Evolutionary conservation across 2,113 vertebrate genomes (phyloP).

Genomic region (Cottus gobio): DNA sequence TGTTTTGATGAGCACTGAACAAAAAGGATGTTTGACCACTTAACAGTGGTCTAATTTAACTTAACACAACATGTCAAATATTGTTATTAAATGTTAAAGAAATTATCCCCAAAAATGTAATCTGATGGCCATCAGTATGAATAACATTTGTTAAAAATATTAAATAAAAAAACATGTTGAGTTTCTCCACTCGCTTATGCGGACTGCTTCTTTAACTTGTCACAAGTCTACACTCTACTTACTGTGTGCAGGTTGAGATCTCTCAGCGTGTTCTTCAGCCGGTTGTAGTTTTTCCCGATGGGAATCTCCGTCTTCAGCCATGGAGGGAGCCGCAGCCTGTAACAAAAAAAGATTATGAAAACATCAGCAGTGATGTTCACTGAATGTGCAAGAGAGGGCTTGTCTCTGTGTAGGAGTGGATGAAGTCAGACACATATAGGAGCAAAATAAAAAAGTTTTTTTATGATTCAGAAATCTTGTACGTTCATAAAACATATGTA

Average conservation of each 20-base stretch:
- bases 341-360: constrained; percentile 27
- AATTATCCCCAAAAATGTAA: too few relatives aligned
- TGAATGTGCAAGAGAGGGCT: not conserved
- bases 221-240: constrained; percentile 59
- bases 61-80: too few relatives aligned
- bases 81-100: too few relatives aligned
- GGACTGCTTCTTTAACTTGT: not conserved
- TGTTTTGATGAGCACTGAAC: too few relatives aligned
- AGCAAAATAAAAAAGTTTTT: not conserved
- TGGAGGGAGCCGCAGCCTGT: constrained; percentile 92
- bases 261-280: constrained; percentile 92
- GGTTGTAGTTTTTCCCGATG: constrained; percentile 96
- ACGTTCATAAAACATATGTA: not conserved
- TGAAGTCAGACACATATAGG: not conserved
- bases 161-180: too few relatives aligned
- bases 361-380: not conserved
- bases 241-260: constrained; percentile 96
- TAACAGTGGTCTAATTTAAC: too few relatives aligned
- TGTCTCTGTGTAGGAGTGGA: not conserved
- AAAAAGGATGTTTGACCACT: too few relatives aligned
- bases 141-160: too few relatives aligned
- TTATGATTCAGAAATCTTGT: not conserved
- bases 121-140: too few relatives aligned
- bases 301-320: constrained; percentile 98
- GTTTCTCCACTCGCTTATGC: not conserved